Percentiles rank a stretch among this genome's conserved stretches.
These are phyloP conservation scores for Volucella zonaria DNA, from an alignment of 2,888 invertebrate genomes.

Conservation along the genomic window DNA sequence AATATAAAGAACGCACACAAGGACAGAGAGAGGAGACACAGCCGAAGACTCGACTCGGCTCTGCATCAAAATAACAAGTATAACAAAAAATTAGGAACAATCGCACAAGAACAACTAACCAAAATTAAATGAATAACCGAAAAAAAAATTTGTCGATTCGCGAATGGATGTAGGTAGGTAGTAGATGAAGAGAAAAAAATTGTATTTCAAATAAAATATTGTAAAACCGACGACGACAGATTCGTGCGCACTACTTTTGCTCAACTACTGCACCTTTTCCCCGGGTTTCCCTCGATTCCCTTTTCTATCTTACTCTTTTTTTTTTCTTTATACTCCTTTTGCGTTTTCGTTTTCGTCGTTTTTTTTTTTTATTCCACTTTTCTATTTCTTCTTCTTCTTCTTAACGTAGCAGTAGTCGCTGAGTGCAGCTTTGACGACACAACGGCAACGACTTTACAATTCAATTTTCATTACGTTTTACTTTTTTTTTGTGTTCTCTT, in stretches of 20 bases:
- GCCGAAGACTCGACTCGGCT: too few relatives aligned
- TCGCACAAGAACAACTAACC: slow-evolving; percentile 19
- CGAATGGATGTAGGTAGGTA: slow-evolving; percentile 47
- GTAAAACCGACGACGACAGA: slow-evolving; percentile 67
- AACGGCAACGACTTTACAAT: slow-evolving; percentile 65
- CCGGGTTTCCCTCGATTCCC: slow-evolving; percentile 51
- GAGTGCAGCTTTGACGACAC: slow-evolving; percentile 41
- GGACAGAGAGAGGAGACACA: slow-evolving; percentile 21
- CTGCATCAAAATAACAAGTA: not conserved
- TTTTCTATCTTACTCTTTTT: slow-evolving; percentile 19
- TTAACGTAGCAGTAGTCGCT: slow-evolving; percentile 21
- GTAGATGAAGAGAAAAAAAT: slow-evolving; percentile 39
- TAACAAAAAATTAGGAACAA: slow-evolving; percentile 55
- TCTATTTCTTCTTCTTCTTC: slow-evolving; percentile 8
- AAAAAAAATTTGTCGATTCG: slow-evolving; percentile 38
- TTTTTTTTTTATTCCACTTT: slow-evolving; percentile 1
- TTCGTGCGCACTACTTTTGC: slow-evolving; percentile 72
- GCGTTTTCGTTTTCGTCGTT: not conserved
- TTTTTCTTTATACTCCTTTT: slow-evolving; percentile 19
- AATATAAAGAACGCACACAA: slow-evolving; percentile 47
- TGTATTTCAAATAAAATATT: slow-evolving; percentile 51
- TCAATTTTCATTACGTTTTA: slow-evolving; percentile 39
- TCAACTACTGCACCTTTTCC: slow-evolving; percentile 62
- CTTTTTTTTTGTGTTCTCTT: slow-evolving; percentile 3
- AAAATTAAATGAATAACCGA: slow-evolving; percentile 17